Evolutionary conservation across 1,140 invertebrate species (phyloP), one percentile per base, ranked within the genome.

Genomic region (Zaprionus taronus): DNA sequence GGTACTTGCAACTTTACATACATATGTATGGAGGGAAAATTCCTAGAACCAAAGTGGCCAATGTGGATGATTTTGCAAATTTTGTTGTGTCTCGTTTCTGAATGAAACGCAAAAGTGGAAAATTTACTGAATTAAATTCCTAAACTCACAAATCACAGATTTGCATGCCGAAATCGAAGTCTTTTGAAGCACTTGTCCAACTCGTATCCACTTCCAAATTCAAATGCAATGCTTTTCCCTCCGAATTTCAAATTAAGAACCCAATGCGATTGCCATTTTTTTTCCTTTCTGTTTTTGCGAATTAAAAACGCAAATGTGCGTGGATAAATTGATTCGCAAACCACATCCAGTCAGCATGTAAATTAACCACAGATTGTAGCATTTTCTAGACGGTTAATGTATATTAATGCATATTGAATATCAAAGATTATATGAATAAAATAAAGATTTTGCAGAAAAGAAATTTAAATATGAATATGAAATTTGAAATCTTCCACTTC

Each of bases 91-190:
- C 53, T 24, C 47, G 47, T 77, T 77, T 72, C 60, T 80, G 74
- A 78, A 80, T 78, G 75, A 44, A 75, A 63, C 72, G 28, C 61
- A 68, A 51, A 68, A 68, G 76, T 78, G 44, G 60, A 79, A 79
- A 77, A 77, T 77, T 77, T 80, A 56, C 65, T 73, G 74, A 80
- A 80, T 80, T 53, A 77, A 77, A 77, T 67, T 72, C 57, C 47
- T 41, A 56, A 22, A 14, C 56, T 22, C 36, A 44, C 65, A 69
- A 61, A 61, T 57, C 24, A 44, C 20, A 64, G 60, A 80, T 80
- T 77, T 77, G 75, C 69, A 78, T 80, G 65, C 24, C 44, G 12
- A 72, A 74, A 63, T 53, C 31, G 11, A 12, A 44, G 36, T n/a
- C 49, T 44, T 38, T 24, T 24, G 20, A 60, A 67, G 26, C 77